phyloP scores from a whole-genome alignment of 2,888 invertebrate genomes.

The Hirtodrosophila alboralis region DNA sequence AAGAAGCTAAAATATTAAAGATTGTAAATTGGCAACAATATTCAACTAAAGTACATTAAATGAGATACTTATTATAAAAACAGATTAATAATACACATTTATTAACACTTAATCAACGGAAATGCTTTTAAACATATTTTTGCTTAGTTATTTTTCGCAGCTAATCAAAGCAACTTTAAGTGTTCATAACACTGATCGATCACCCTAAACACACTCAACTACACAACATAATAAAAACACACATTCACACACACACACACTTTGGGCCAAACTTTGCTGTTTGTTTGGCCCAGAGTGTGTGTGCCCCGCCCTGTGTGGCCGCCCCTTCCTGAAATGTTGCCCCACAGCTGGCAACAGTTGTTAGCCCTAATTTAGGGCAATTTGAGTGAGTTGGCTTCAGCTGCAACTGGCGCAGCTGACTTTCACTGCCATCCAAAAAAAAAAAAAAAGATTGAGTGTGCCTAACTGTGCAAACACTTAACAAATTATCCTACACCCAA shows the following conservation, averaged over 20 bases:
- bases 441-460: constrained; percentile 15
- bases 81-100: no score
- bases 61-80: no score
- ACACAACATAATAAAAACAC: constrained; percentile 18
- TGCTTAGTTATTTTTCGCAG: background rate
- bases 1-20: no score
- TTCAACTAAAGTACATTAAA: no score
- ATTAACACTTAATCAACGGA: no score
- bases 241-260: constrained; percentile 4
- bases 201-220: constrained; percentile 2
- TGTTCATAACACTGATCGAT: constrained; percentile 21
- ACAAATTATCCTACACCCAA: no score
- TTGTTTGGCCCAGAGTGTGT: constrained; percentile 25
- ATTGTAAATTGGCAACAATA: no score
- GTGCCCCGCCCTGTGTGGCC: background rate
- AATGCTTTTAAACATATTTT: no score
- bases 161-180: constrained; percentile 4
- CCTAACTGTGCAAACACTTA: constrained; percentile 17
- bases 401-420: constrained; percentile 28
- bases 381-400: constrained; percentile 64
- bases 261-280: constrained; percentile 14
- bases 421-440: constrained; percentile 18
- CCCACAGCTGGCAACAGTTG: constrained; percentile 62
- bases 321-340: background rate
- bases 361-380: constrained; percentile 74